These are phyloP conservation scores for Nycticebus coucang DNA, from an alignment of 2,113 vertebrate genomes.

Conservation along the genomic window DNA sequence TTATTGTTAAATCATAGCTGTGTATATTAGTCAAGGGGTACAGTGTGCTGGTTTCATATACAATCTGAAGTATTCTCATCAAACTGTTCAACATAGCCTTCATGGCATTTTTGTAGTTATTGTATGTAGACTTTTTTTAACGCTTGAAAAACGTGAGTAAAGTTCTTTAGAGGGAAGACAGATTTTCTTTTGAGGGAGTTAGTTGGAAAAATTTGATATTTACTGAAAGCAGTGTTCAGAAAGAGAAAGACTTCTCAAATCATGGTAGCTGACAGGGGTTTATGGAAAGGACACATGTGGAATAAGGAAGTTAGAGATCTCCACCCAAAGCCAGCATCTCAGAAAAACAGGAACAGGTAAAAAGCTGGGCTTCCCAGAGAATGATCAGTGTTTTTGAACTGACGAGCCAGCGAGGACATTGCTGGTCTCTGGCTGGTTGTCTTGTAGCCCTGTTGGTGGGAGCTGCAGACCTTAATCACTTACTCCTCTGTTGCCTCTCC, in stretches of 20 bases:
- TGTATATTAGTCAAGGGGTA: no score
- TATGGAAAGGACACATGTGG: not conserved
- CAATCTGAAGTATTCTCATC: no score
- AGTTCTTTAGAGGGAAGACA: not conserved
- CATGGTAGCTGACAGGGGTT: not conserved
- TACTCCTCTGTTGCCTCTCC: not conserved
- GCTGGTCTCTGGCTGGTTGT: not conserved
- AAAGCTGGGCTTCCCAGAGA: not conserved
- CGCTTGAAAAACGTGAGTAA: not conserved
- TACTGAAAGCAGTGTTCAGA: not conserved
- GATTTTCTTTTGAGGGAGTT: not conserved
- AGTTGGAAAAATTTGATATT: not conserved
- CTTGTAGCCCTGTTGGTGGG: no score
- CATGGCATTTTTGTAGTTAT: no score
- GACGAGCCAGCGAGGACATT: not conserved
- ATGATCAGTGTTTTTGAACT: not conserved
- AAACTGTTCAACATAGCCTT: no score
- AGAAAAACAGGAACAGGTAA: not conserved
- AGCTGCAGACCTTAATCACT: not conserved
- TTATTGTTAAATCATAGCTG: no score
- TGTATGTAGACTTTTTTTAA: not conserved
- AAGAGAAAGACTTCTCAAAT: not conserved
- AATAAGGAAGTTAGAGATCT: constrained; percentile 38
- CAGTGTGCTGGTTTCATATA: no score
- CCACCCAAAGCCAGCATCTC: not conserved